These are phyloP conservation scores for Anneissia japonica DNA, from an alignment of 35 echinoderm and acorn worm genomes.

Conservation along the genomic window DNA sequence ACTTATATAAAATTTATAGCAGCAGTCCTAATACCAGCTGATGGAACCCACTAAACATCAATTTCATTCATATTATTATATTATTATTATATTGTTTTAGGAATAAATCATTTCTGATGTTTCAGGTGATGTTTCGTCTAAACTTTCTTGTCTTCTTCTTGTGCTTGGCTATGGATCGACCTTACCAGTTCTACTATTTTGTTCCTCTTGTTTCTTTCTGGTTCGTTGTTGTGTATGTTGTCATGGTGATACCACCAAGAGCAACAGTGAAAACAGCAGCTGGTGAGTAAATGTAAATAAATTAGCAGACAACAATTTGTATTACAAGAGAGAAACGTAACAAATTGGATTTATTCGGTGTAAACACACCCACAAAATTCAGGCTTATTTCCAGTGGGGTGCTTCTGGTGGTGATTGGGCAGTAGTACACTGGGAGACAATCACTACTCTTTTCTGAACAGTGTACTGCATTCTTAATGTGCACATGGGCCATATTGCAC, in stretches of 20 bases:
- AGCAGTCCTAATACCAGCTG: not conserved
- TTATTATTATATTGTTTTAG: not conserved
- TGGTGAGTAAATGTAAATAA: constrained; percentile 31
- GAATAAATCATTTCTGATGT: constrained; percentile 1
- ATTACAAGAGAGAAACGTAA: too few species aligned
- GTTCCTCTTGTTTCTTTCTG: constrained; percentile 92
- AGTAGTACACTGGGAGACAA: too few species aligned
- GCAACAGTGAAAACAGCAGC: constrained; percentile 63
- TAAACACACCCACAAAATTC: too few species aligned
- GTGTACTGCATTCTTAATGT: too few species aligned
- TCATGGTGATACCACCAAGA: constrained; percentile 74
- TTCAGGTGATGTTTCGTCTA: constrained; percentile 74
- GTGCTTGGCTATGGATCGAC: constrained; percentile 88
- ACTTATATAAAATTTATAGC: not conserved
- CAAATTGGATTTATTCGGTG: too few species aligned
- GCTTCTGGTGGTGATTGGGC: too few species aligned
- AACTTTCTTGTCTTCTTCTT: constrained; percentile 84
- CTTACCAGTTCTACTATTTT: constrained; percentile 98
- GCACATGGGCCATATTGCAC: too few species aligned
- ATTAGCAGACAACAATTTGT: not conserved
- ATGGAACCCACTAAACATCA: not conserved
- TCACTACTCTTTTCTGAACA: too few species aligned
- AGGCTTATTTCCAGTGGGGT: too few species aligned
- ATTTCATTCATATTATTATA: not conserved
- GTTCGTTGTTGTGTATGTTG: constrained; percentile 84